Base-by-base conservation (phyloP, 1,140 invertebrate species). In the Pomacea maculata region DNA sequence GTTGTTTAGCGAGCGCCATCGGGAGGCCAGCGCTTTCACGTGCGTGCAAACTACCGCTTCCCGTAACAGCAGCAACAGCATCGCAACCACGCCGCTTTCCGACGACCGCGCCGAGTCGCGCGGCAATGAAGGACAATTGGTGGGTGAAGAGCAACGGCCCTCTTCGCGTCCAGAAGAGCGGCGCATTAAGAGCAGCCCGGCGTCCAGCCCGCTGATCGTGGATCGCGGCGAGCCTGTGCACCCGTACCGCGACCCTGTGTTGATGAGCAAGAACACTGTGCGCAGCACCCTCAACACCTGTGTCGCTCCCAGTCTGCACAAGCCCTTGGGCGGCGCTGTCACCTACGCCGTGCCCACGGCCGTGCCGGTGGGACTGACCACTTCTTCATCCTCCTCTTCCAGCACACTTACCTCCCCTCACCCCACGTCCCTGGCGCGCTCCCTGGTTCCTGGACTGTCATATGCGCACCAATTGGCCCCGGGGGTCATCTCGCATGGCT, bases 261-360 rank as follows among this genome's bases (percentile, higher is more conserved):
- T 91, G 74, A 88, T 91, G 89, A 87, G 89, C 55, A 90, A 89
- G 84, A 90, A 91, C 80, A 84, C 86, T 80, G 90, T 90, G 55
- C 86, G 88, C 63, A 89, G 87, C 82, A 88, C 87, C 82, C 84
- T 88, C 67, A 85, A 83, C 34, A 87, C 83, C 63, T 74, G 80
- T 65, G 25, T 79, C 54, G 74, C 64, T 29, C 29, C 57, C 83
- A 71, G 45, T 70, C 55, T 81, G 52, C 78, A 81, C 67, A 85
- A 83, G 70, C 75, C 81, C 57, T 80, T 83, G 80, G 80, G 73
- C 17, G 81, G 82, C 45, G 75, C 82, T 6, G n/a, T 78, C 29
- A 82, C 75, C 70, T 75, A 75, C 11, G 29, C 75, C 55, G 82
- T 74, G 76, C 78, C 68, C 17, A 68, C n/a, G 6, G 57, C 57